Base-by-base conservation (phyloP, 1,140 invertebrate species). In the Portunus trituberculatus region DNA sequence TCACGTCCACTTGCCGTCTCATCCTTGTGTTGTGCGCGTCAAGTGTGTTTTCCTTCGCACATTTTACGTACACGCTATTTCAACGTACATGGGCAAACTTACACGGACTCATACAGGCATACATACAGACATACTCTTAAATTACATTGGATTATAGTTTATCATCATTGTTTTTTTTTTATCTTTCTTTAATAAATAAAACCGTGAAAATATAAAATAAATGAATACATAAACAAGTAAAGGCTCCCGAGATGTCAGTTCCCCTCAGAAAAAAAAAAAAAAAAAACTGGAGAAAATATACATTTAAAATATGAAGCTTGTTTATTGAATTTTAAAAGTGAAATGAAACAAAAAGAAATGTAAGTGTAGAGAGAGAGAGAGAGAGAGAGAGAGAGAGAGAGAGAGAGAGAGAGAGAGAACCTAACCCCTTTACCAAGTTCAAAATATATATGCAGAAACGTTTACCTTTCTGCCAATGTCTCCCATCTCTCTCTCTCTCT, bases 381-480 rank as follows among this genome's bases (percentile, higher is more conserved):
- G 76, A 82, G n/a, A 28, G 83, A 84, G 83, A 84, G 83, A 84
- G 83, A 84, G 83, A 84, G 83, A 84, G 83, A 84, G 83, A 84
- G 83, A 84, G 83, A 84, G 83, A 84, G 83, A 84, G 83, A 84
- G 83, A 84, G 83, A 84, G 83, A 84, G 83, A 32, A n/a, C 10
- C 83, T 32, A n/a, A 28, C n/a, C 83, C 28, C 10, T 12, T 84
- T 28, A 29, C 83, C 16, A 28, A 28, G 12, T 84, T 84, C 83
- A 10, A 28, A 14, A 29, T n/a, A 7, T 12, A 86, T 6, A 1
- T 86, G 32, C 14, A 31, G 14, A 39, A 39, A 39, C 39, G 39
- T 39, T 39, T 6, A 39, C 39, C 39, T 39, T 39, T 39, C 39
- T 39, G 39, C 16, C 16, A 10, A 32, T 29, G 86, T 87, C 32